Conservation (phyloP, 92 coral and sea anemone species). For the Hydrozoanthus gracilis region DNA sequence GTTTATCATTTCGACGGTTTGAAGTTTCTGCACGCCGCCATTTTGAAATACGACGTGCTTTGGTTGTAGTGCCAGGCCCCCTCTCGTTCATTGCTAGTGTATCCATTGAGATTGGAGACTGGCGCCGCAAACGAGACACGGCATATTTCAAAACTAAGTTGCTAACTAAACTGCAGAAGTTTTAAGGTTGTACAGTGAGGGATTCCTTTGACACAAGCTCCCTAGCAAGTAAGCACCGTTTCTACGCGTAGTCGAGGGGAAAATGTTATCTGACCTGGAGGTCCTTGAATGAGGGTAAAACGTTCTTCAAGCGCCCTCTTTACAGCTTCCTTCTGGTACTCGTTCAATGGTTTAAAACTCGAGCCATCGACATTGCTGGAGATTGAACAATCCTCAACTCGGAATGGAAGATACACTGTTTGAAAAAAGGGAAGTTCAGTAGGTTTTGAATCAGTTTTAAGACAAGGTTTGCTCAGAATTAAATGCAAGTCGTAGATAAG, state of each 20-base stretch:
- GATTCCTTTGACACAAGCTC: no score
- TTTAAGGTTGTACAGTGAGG: background rate
- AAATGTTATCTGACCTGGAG: slow-evolving; percentile 75
- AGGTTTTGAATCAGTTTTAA: background rate
- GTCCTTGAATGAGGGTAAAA: slow-evolving; percentile 92
- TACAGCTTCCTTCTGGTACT: slow-evolving; percentile 71
- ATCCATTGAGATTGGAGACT: no score
- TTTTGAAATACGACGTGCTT: no score
- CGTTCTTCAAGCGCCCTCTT: slow-evolving; percentile 67
- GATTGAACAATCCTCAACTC: slow-evolving; percentile 52
- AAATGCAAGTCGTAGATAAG: background rate
- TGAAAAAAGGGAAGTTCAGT: background rate
- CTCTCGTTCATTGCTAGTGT: no score
- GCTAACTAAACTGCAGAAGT: background rate
- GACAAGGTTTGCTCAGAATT: background rate
- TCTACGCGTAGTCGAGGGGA: no score
- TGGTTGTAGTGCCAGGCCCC: no score
- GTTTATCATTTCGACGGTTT: no score
- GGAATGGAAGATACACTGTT: slow-evolving; percentile 19
- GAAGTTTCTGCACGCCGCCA: no score
- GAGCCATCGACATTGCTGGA: slow-evolving; percentile 31
- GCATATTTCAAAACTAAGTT: background rate
- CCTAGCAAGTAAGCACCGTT: no score
- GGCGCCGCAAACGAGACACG: background rate
- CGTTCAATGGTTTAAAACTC: slow-evolving; percentile 62